Percentiles rank a stretch among this genome's conserved stretches.
Evolutionary conservation across 2,888 invertebrate genomes (phyloP).

Genomic region (Eupithecia inturbata): DNA sequence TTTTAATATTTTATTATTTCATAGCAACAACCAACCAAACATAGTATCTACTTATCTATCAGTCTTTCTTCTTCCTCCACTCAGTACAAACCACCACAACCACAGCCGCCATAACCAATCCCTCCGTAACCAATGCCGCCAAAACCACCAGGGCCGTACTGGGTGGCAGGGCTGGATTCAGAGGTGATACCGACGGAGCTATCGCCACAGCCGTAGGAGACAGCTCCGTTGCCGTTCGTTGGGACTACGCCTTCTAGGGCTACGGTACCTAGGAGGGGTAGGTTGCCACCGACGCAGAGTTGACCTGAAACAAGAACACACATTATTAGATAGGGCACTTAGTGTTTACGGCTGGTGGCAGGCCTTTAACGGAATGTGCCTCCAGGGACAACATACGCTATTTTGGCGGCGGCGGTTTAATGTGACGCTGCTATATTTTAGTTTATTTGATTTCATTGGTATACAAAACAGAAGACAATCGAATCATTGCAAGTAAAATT

Average conservation of each 20-base stretch:
- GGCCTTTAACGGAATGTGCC: too few relatives aligned
- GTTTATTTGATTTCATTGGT: too few relatives aligned
- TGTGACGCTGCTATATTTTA: too few relatives aligned
- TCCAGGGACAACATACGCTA: too few relatives aligned
- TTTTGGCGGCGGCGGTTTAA: too few relatives aligned
- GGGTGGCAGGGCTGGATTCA: constrained; percentile 17
- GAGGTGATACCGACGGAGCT: constrained; percentile 26
- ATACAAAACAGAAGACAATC: too few relatives aligned
- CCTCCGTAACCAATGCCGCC: constrained; percentile 4
- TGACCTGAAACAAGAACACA: constrained; percentile 9
- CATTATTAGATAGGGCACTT: too few relatives aligned
- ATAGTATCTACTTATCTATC: background rate
- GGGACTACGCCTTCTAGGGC: constrained; percentile 52
- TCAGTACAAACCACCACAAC: background rate
- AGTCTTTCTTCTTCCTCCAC: background rate
- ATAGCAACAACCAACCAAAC: background rate
- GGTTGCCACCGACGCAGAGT: constrained; percentile 4
- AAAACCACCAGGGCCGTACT: background rate
- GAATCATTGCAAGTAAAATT: too few relatives aligned
- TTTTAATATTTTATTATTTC: background rate
- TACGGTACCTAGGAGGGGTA: constrained; percentile 47
- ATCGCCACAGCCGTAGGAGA: constrained; percentile 41
- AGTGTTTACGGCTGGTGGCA: too few relatives aligned
- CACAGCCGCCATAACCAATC: background rate
- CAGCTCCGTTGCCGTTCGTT: constrained; percentile 48